Evolutionary conservation across 2,113 vertebrate species (phyloP), one percentile per base, ranked within the genome.

Genomic region (Misgurnus anguillicaudatus): DNA sequence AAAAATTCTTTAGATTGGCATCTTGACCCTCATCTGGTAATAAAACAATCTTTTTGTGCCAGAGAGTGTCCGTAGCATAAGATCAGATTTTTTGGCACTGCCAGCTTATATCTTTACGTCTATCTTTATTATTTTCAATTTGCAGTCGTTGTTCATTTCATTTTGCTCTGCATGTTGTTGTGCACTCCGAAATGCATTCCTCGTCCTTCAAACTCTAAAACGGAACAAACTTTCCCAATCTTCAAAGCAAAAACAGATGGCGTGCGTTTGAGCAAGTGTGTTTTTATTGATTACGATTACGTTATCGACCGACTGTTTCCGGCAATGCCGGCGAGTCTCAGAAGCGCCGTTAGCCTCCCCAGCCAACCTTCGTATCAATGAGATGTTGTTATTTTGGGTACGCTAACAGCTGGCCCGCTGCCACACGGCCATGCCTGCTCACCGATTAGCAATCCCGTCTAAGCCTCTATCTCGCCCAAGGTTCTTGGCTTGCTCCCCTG

Each of bases 241-340:
- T 69, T 62, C 42, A 60, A 75, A 65, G 42, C 78, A 6, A n/a
- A 62, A n/a, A n/a, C 82, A 76, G 78, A 78, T 71, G 78, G 74
- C 7, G 6, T 51, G 5, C 6, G 5, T 51, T 45, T 66, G 58
- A 24, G 70, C 48, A 21, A 41, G 63, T 45, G 36, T 60, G 19
- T 60, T 31, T 31, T 31, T 31, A 31, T 31, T 31, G 24, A 31
- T 31, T 31, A 65, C 17, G 13, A 77, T 47, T 31, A 10, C 13
- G 2, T 7, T 31, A 61, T 41, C 48, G 1, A 9, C 45, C 42
- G 69, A 72, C 21, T 24, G 47, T 53, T 55, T 62, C 48, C 31
- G 68, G 57, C 31, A 73, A 73, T 64, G 24, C 8, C 41, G 0
- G 14, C 21, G 1, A 38, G 51, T 14, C 68, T 38, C 47, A 64